Evolutionary conservation across 2,797 vertebrate genomes (phyloP), one percentile per base, ranked within the genome.

Genomic region (Melopsittacus undulatus): DNA sequence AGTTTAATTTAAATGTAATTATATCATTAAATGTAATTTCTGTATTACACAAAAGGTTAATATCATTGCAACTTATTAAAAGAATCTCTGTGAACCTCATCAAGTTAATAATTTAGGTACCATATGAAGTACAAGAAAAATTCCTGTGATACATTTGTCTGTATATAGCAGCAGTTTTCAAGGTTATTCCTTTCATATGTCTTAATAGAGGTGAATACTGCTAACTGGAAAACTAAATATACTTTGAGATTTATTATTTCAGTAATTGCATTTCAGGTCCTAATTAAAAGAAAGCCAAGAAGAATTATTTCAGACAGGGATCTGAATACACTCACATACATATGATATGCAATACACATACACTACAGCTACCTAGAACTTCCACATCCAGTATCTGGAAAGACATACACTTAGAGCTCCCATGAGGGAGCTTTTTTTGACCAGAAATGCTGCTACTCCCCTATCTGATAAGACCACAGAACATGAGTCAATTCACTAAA

Each of bases 91-190:
- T 61, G 64, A 94, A 80, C 27, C 61, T 96, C 76, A 97, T 96
- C 87, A 94, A 95, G 67, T 96, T 94, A 97, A 94, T 92, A 94
- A 95, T 96, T 96, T 94, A 96, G 74, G 95, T 87, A 83, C 63
- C 61, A 46, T 77, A 89, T 34, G 42, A 95, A 89, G 24, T 68
- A 81, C 52, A 72, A 87, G 49, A 90, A 97, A 90, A 96, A 85
- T 61, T 38, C 24, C 27, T 45, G 38, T 91, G 86, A 92, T 79
- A 70, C 17, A 51, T 75, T 94, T 92, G 46, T 75, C 70, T 49
- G 38, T 70, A 86, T 70, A 92, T 95, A 86, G 20, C 62, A 93
- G 43, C 43, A 86, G 32, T 93, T 92, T 91, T 96, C 90, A 97
- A 97, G 93, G 94, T 96, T 94, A 94, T 88, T 92, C 45, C 64